A percentile compares a stretch with the other conserved stretches of the same genome.
Evolutionary conservation across 2,888 invertebrate genomes (phyloP).

Genomic region (Drosophila rellima): DNA sequence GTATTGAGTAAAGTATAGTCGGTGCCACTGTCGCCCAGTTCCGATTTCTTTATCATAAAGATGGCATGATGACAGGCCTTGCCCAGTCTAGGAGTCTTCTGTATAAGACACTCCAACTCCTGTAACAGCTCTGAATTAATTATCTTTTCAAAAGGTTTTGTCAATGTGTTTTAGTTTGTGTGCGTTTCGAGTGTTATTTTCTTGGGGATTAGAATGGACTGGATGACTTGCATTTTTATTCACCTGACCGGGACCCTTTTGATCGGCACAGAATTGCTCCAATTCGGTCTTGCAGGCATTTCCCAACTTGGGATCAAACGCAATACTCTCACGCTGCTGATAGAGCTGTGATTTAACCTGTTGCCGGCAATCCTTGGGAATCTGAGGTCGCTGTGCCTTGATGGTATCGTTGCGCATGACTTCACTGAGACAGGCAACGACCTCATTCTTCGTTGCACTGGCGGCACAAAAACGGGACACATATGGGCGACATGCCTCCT

Average conservation of each 20-base stretch:
- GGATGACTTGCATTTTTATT: conserved; percentile 81
- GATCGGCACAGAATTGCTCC: conserved; percentile 89
- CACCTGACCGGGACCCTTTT: conserved; percentile 88
- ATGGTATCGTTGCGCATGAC: conserved; percentile 96
- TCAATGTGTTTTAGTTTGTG: background rate
- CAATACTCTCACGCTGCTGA: conserved; percentile 95
- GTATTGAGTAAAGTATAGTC: conserved; percentile 94
- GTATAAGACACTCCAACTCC: conserved; percentile 93
- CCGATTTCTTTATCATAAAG: conserved; percentile 94
- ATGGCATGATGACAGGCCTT: conserved; percentile 91
- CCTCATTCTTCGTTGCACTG: conserved; percentile 92
- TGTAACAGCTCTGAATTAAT: conserved; percentile 83
- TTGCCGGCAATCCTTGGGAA: conserved; percentile 95
- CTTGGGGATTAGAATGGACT: conserved; percentile 48
- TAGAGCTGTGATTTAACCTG: conserved; percentile 96
- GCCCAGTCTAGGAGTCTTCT: conserved; percentile 88
- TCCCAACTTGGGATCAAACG: conserved; percentile 93
- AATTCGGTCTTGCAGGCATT: conserved; percentile 94
- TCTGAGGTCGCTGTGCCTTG: conserved; percentile 90
- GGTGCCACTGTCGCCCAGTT: conserved; percentile 93
- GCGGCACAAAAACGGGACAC: conserved; percentile 90
- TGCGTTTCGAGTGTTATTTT: conserved; percentile 18
- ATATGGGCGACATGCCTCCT: conserved; percentile 95
- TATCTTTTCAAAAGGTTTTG: too few species aligned
- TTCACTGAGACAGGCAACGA: conserved; percentile 89